A percentile compares a stretch with the other conserved stretches of the same genome.
These are phyloP conservation scores for Troglohyphantes excavatus DNA, from an alignment of 2,888 invertebrate species.

Conservation along the genomic window DNA sequence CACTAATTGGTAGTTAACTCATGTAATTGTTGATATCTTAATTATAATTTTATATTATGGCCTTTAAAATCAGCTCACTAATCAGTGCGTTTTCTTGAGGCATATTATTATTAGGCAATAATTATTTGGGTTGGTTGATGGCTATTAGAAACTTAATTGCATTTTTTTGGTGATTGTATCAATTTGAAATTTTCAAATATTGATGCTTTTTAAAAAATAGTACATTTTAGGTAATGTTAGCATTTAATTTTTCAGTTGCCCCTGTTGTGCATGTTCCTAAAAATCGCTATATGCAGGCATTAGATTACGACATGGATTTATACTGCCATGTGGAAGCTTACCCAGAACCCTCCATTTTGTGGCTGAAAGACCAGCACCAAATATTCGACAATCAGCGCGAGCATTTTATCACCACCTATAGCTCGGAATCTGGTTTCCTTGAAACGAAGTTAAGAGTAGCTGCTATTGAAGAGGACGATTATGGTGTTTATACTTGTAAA, in stretches of 20 bases:
- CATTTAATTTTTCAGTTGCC: slow-evolving; percentile 85
- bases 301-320: slow-evolving; percentile 96
- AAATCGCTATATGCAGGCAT: slow-evolving; percentile 91
- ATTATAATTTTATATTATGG: too few relatives aligned
- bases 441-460: slow-evolving; percentile 94
- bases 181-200: too few relatives aligned
- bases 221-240: too few relatives aligned
- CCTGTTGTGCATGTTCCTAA: slow-evolving; percentile 90
- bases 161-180: too few relatives aligned
- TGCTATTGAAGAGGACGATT: slow-evolving; percentile 95
- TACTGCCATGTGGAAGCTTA: slow-evolving; percentile 98
- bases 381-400: slow-evolving; percentile 90
- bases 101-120: too few relatives aligned
- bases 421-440: slow-evolving; percentile 94
- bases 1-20: too few relatives aligned
- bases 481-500: slow-evolving; percentile 91
- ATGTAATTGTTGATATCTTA: too few relatives aligned
- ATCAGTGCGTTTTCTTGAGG: too few relatives aligned
- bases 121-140: too few relatives aligned
- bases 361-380: slow-evolving; percentile 91
- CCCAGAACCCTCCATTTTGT: slow-evolving; percentile 94
- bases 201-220: too few relatives aligned
- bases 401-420: slow-evolving; percentile 95
- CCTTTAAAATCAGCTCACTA: too few relatives aligned
- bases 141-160: too few relatives aligned